Conservation (phyloP, 2,797 vertebrate genomes). For the Siniperca scherzeri region DNA sequence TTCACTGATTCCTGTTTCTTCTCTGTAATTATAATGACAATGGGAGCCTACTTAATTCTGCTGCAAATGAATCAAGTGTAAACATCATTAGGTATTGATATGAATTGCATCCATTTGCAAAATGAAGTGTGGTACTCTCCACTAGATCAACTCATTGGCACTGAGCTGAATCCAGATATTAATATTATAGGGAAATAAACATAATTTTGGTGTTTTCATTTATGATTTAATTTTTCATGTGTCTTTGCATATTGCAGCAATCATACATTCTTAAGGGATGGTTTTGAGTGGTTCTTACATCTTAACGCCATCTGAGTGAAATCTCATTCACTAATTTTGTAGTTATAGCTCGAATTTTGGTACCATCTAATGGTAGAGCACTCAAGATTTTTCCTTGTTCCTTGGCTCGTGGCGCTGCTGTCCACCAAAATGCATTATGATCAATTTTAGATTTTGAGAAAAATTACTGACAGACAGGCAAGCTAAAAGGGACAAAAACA, state of each 20-base stretch:
- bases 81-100: slow-evolving; percentile 61
- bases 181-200: slow-evolving; percentile 13
- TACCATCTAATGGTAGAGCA: not conserved
- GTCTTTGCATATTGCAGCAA: not conserved
- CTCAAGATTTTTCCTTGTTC: not conserved
- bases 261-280: not conserved
- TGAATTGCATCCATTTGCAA: slow-evolving; percentile 60
- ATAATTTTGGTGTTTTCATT: slow-evolving; percentile 7
- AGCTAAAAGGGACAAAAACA: not conserved
- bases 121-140: slow-evolving; percentile 32
- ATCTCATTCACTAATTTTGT: not conserved
- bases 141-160: slow-evolving; percentile 32
- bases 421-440: not conserved
- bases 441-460: not conserved
- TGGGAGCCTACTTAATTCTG: slow-evolving; percentile 46
- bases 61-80: slow-evolving; percentile 63
- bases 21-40: slow-evolving; percentile 46
- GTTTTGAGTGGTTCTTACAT: not conserved
- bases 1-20: slow-evolving; percentile 45
- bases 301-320: not conserved
- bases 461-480: not conserved
- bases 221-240: not conserved
- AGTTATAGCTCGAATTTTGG: not conserved
- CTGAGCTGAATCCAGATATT: slow-evolving; percentile 42
- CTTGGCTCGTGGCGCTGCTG: too few species aligned